A percentile compares a stretch with the other conserved stretches of the same genome.
Conservation (phyloP, 2,113 vertebrate genomes). For the Centropus bengalensis region DNA sequence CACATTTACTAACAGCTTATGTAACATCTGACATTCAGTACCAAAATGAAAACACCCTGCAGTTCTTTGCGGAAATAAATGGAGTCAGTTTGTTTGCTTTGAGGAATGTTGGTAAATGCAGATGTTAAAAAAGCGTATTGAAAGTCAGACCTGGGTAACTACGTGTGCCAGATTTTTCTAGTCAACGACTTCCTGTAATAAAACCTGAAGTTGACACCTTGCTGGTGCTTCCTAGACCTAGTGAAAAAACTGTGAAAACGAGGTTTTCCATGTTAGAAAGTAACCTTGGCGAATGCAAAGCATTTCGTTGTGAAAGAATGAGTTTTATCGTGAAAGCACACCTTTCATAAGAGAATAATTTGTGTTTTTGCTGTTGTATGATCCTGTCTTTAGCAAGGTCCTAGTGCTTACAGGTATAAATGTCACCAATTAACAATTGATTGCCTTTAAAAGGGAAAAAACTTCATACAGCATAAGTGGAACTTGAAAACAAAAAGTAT, state of each 20-base stretch:
- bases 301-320: neutral
- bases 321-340: neutral
- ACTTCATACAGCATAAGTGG: neutral
- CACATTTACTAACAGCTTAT: neutral
- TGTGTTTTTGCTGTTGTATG: neutral
- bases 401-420: neutral
- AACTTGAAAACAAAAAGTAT: neutral
- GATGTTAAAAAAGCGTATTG: neutral
- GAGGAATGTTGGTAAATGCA: neutral
- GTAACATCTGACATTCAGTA: neutral
- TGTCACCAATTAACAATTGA: neutral
- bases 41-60: neutral
- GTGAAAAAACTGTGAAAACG: neutral
- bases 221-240: neutral
- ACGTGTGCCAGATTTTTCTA: neutral
- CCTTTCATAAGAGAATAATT: neutral
- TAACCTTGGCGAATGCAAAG: neutral
- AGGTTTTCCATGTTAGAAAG: neutral
- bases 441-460: neutral
- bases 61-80: neutral
- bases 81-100: neutral
- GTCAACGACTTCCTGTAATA: neutral
- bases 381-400: neutral
- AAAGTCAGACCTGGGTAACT: neutral
- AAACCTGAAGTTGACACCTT: neutral